A percentile compares a stretch with the other conserved stretches of the same genome.
Conservation (phyloP, 2,888 invertebrate genomes). For the Sericinus montela region DNA sequence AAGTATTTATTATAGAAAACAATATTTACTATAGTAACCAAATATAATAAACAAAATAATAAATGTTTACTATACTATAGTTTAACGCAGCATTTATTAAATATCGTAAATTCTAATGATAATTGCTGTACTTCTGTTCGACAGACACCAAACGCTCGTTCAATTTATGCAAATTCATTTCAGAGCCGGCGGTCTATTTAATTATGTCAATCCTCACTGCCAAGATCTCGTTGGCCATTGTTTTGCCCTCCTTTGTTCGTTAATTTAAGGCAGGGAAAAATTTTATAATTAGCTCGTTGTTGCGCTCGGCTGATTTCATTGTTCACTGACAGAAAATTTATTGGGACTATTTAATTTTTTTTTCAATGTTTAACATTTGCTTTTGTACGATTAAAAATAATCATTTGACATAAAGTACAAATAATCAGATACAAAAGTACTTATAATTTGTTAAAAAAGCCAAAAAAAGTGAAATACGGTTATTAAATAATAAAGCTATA, state of each 20-base stretch:
- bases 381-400: too few relatives aligned
- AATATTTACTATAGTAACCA: too few relatives aligned
- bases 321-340: neutral
- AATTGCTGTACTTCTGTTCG: neutral
- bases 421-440: too few relatives aligned
- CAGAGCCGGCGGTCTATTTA: slow-evolving; percentile 2
- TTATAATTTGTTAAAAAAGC: too few relatives aligned
- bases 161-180: slow-evolving; percentile 10
- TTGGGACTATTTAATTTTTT: neutral
- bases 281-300: slow-evolving; percentile 15
- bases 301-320: slow-evolving; percentile 3
- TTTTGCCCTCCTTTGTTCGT: slow-evolving; percentile 15
- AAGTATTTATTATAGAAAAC: too few relatives aligned
- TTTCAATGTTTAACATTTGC: neutral
- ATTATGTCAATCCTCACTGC: slow-evolving; percentile 7
- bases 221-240: slow-evolving; percentile 10
- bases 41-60: too few relatives aligned
- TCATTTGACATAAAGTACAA: too few relatives aligned
- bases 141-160: neutral
- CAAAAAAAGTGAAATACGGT: too few relatives aligned
- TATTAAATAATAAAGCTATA: too few relatives aligned
- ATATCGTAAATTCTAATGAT: neutral
- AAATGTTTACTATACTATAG: too few relatives aligned
- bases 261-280: slow-evolving; percentile 15
- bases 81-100: too few relatives aligned